phyloP scores from a whole-genome alignment of 1,140 invertebrate species.

The Dendrolimus punctatus region DNA sequence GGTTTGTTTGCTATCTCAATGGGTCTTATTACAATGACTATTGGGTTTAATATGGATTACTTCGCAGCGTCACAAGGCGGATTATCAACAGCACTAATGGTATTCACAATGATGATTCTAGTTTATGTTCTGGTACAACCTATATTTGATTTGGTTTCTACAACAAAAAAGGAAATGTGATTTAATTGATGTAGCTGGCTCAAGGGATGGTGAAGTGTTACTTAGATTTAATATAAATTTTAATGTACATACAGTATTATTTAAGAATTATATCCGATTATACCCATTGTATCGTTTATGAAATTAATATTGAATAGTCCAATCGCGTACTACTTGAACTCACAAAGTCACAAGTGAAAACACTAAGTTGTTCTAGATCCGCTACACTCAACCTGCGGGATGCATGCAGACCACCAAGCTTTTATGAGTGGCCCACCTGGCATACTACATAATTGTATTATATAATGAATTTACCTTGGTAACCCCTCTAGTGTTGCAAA shows the following conservation, averaged over 20 bases:
- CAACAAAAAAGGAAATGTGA: slow-evolving; percentile 44
- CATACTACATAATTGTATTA: too few species aligned
- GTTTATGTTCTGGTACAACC: slow-evolving; percentile 53
- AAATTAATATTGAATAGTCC: too few species aligned
- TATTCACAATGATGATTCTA: slow-evolving; percentile 44
- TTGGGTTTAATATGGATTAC: slow-evolving; percentile 57
- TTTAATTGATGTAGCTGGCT: slow-evolving; percentile 32
- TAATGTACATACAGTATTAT: background rate
- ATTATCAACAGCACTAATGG: slow-evolving; percentile 42
- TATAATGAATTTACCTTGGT: too few species aligned
- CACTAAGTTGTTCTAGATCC: too few species aligned
- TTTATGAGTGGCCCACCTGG: too few species aligned
- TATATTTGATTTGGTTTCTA: slow-evolving; percentile 42
- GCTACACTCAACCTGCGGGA: too few species aligned
- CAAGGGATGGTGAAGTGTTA: slow-evolving; percentile 43
- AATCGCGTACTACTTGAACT: background rate
- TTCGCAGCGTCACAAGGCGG: slow-evolving; percentile 30
- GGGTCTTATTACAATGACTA: slow-evolving; percentile 51
- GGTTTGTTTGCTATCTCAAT: slow-evolving; percentile 49
- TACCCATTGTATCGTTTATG: too few species aligned
- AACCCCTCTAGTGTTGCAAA: too few species aligned
- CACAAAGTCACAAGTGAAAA: background rate
- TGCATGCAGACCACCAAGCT: too few species aligned
- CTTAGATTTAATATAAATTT: slow-evolving; percentile 20
- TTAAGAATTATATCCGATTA: too few species aligned